A percentile compares a stretch with the other conserved stretches of the same genome.
Evolutionary conservation across 2,888 invertebrate genomes (phyloP).

Genomic region (Cheilosia grossa): DNA sequence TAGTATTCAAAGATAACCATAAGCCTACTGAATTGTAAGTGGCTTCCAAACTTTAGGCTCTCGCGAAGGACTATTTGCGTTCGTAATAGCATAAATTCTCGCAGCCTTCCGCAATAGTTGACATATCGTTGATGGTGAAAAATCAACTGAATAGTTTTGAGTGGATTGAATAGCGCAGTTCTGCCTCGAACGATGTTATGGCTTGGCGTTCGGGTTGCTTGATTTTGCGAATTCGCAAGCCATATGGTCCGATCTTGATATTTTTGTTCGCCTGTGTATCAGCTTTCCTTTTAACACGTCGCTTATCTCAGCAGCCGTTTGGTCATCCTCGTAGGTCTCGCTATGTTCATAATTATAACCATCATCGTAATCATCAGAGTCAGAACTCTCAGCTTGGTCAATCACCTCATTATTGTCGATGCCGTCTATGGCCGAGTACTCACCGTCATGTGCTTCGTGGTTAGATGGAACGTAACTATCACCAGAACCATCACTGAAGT

Average conservation of each 20-base stretch:
- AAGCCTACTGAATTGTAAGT: no score
- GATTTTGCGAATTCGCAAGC: constrained; percentile 1
- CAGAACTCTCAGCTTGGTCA: constrained; percentile 11
- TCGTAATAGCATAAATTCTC: no score
- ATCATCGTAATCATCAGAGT: neutral
- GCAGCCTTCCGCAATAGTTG: neutral
- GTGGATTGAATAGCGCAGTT: neutral
- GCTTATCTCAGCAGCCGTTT: constrained; percentile 2
- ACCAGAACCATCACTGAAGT: constrained; percentile 14
- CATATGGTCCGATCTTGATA: constrained; percentile 8
- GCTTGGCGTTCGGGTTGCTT: constrained; percentile 5
- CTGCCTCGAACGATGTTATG: constrained; percentile 13
- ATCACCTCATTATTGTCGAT: constrained; percentile 7
- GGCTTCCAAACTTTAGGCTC: no score
- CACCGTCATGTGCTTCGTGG: constrained; percentile 5
- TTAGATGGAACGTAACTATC: constrained; percentile 11
- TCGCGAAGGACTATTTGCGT: no score
- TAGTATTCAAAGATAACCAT: no score
- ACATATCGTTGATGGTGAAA: constrained; percentile 19
- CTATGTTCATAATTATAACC: constrained; percentile 4
- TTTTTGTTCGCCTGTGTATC: neutral
- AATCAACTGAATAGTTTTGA: constrained; percentile 9
- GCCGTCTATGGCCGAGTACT: constrained; percentile 20
- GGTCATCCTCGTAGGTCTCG: neutral
- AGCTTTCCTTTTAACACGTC: neutral